Conservation (phyloP, 2,113 vertebrate genomes). For the Myotis davidii region DNA sequence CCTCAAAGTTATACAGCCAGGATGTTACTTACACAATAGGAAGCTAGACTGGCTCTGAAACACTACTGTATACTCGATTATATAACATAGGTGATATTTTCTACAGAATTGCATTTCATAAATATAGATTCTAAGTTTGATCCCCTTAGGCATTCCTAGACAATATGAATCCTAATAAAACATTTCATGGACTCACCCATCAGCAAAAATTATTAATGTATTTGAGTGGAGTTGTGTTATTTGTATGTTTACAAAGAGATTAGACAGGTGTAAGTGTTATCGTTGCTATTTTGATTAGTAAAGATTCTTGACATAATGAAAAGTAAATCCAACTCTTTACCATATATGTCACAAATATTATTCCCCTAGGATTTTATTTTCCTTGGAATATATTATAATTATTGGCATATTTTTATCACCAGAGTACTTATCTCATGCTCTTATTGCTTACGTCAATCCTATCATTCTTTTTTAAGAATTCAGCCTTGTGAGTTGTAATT, state of each 20-base stretch:
- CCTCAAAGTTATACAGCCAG: neutral
- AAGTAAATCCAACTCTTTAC: neutral
- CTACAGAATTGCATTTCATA: neutral
- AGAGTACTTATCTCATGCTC: neutral
- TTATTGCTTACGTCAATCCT: neutral
- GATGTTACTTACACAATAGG: neutral
- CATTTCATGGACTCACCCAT: neutral
- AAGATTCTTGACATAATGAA: neutral
- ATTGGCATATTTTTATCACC: neutral
- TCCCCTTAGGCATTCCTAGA: neutral
- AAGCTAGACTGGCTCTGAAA: neutral
- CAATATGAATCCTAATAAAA: neutral
- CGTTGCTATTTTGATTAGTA: neutral
- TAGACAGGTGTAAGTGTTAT: neutral
- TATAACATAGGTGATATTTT: neutral
- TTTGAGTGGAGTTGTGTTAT: neutral
- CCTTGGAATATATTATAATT: neutral
- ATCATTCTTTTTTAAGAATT: neutral
- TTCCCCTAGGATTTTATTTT: neutral
- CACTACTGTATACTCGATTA: neutral
- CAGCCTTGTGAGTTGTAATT: neutral
- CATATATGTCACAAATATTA: neutral
- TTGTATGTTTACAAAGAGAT: neutral
- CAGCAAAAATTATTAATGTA: neutral
- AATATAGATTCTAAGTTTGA: neutral